Percentiles rank a stretch among this genome's conserved stretches.
Conservation (phyloP, 2,888 invertebrate species). For the Agrilus mali region DNA sequence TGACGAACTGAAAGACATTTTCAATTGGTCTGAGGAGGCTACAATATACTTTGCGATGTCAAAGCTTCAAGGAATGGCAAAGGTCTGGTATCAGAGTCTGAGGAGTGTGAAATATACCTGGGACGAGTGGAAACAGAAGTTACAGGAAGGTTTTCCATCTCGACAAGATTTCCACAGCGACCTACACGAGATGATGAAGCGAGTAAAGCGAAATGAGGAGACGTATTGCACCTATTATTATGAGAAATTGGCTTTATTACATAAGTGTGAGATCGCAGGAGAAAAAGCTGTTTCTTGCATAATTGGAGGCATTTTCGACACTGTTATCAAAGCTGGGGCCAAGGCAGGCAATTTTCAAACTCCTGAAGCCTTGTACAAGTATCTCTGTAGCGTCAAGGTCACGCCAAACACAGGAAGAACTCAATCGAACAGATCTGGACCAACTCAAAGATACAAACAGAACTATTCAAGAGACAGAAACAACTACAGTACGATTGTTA, state of each 20-base stretch:
- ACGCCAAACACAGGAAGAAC: too few relatives aligned
- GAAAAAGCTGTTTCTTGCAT: slow-evolving; percentile 11
- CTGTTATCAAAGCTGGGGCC: slow-evolving; percentile 7
- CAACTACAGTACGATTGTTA: too few relatives aligned
- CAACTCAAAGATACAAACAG: too few relatives aligned
- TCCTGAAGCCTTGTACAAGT: background rate
- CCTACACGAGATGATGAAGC: slow-evolving; percentile 3
- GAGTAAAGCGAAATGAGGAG: slow-evolving; percentile 6
- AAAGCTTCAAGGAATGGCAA: background rate
- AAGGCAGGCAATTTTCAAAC: slow-evolving; percentile 2
- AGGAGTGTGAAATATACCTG: background rate
- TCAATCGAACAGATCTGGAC: too few relatives aligned
- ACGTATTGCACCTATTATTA: slow-evolving; percentile 9
- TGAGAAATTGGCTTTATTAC: slow-evolving; percentile 10
- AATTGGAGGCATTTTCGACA: slow-evolving; percentile 7
- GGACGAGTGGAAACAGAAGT: background rate
- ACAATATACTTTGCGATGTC: background rate
- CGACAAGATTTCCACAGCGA: slow-evolving; percentile 3
- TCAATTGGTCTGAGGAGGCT: background rate
- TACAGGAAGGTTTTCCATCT: slow-evolving; percentile 8
- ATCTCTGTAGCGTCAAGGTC: too few relatives aligned
- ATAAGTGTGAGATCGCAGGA: slow-evolving; percentile 7
- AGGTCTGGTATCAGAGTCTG: background rate
- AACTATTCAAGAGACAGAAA: too few relatives aligned
- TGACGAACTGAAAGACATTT: background rate